Base-by-base conservation (phyloP, 2,888 invertebrate genomes). In the Macropis europaea region DNA sequence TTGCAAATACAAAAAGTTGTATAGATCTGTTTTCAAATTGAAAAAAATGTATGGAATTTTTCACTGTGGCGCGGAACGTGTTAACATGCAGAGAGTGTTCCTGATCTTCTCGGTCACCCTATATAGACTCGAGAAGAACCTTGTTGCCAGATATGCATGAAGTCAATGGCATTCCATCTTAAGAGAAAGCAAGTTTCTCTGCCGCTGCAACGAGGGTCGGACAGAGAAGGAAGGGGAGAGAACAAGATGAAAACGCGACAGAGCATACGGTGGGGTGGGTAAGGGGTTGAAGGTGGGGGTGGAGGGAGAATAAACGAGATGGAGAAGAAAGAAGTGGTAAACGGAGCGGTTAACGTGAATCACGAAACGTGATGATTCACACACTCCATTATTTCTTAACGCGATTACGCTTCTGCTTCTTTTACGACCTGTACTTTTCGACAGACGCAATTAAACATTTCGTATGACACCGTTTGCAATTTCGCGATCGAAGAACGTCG, bases 141-240 rank as follows among this genome's bases (percentile, higher is more conserved):
- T 84, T 82, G 86, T 83, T 84, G 84, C 84, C 83, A 84, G 84
- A 86, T 84, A 86, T 83, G 82, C 82, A 80, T 77, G 82, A 77
- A 86, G 84, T 86, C 86, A 86, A 85, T 85, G 85, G 85, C 86
- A 86, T 86, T 86, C 83, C 85, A 77, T 79, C 81, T 77, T 78
- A 71, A 77, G 76, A 71, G 67, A 64, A 63, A 74, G 67, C 56
- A 54, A 63, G 52, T 40, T 52, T 54, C 60, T 60, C 54, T 45
- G 13, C 54, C 22, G 17, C 9, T n/a, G 24, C 24, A 17, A 38
- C 45, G 53, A 56, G 15, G 72, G 76, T 73, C 78, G 76, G 60
- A 79, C 71, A 79, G 75, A 75, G 69, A 76, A 74, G 73, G 63
- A 60, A 43, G 47, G 68, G 50, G 53, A 9, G 45, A 3, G 26